Evolutionary conservation across 2,797 vertebrate species (phyloP).

Genomic region (Paedocypris micromegethes): DNA sequence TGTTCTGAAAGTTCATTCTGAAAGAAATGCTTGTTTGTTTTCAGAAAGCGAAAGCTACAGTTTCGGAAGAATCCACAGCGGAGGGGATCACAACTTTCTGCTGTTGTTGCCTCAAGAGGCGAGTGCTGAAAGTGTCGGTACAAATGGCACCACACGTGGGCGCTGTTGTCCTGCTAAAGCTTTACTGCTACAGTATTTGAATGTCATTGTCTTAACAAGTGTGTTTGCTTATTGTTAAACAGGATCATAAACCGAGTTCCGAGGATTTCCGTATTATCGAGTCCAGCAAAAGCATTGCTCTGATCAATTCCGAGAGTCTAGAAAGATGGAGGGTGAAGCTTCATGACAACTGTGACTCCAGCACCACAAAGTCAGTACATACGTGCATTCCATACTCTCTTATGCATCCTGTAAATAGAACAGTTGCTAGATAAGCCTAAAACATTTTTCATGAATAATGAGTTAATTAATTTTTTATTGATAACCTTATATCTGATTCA

Average conservation of each 20-base stretch:
- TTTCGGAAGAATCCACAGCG: constrained; percentile 87
- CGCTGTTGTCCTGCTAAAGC: background rate
- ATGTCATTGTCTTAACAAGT: background rate
- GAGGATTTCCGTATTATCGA: constrained; percentile 89
- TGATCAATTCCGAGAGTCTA: constrained; percentile 85
- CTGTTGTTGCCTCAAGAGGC: constrained; percentile 84
- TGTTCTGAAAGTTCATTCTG: no score
- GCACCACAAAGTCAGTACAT: constrained; percentile 81
- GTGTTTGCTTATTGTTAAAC: constrained; percentile 39
- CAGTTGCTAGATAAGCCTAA: no score
- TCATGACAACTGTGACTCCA: constrained; percentile 79
- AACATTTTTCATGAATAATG: no score
- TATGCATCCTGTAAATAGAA: background rate
- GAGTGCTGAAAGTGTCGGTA: constrained; percentile 37
- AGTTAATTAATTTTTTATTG: no score
- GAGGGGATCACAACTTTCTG: constrained; percentile 91
- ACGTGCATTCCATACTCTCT: no score
- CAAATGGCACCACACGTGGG: no score
- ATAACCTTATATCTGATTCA: no score
- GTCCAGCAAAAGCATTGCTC: constrained; percentile 77
- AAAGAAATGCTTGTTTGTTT: background rate
- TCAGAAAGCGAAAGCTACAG: constrained; percentile 68
- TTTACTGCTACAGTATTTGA: background rate
- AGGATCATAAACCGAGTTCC: constrained; percentile 71
- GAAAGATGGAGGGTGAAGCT: constrained; percentile 88